These are phyloP conservation scores for Sphaeramia orbicularis DNA, from an alignment of 2,797 vertebrate genomes.

Conservation along the genomic window DNA sequence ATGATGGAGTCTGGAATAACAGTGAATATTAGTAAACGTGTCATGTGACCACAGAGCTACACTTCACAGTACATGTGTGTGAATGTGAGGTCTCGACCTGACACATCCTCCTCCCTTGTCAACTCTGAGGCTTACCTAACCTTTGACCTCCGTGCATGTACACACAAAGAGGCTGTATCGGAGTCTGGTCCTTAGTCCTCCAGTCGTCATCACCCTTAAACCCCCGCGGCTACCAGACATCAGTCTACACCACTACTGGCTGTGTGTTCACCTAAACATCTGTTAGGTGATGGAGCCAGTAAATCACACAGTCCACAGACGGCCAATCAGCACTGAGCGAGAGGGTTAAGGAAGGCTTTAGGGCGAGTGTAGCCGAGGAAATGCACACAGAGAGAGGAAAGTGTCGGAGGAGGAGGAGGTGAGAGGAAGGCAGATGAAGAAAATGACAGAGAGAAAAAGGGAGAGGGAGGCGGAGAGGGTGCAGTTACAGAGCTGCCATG, in stretches of 20 bases:
- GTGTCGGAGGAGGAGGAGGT: slow-evolving; percentile 37
- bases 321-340: slow-evolving; percentile 71
- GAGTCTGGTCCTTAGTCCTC: too few relatives aligned
- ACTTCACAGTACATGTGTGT: slow-evolving; percentile 3
- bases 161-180: slow-evolving; percentile 23
- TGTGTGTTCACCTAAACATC: slow-evolving; percentile 70
- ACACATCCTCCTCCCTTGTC: slow-evolving; percentile 65
- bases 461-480: slow-evolving; percentile 67
- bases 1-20: too few relatives aligned
- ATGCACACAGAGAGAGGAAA: slow-evolving; percentile 38
- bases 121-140: slow-evolving; percentile 73
- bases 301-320: slow-evolving; percentile 71
- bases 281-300: slow-evolving; percentile 71
- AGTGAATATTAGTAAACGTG: too few relatives aligned
- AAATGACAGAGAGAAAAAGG: slow-evolving; percentile 77
- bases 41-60: too few relatives aligned
- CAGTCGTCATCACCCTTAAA: slow-evolving; percentile 40
- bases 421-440: slow-evolving; percentile 46
- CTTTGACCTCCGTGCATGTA: slow-evolving; percentile 58
- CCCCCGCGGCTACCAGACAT: slow-evolving; percentile 50
- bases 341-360: slow-evolving; percentile 38
- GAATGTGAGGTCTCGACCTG: slow-evolving; percentile 54
- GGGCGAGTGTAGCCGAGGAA: slow-evolving; percentile 48
- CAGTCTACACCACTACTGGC: slow-evolving; percentile 34
- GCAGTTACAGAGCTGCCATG: slow-evolving; percentile 62